phyloP scores from a whole-genome alignment of 2,113 vertebrate genomes.

The Formicarius rufipectus region DNA sequence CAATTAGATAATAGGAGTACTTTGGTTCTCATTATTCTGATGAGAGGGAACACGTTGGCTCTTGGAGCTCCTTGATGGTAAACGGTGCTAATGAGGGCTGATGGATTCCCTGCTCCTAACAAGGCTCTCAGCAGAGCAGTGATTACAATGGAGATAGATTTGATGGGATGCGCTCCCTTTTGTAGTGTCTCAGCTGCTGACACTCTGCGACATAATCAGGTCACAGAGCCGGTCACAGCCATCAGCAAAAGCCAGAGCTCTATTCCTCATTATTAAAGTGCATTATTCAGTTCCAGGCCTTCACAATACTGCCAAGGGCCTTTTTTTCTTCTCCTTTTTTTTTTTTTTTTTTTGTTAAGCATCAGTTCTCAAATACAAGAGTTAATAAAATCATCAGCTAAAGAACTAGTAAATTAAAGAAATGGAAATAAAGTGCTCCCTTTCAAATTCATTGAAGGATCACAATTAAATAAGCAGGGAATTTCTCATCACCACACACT shows the following conservation, averaged over 20 bases:
- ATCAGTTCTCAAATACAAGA: slow-evolving; percentile 57
- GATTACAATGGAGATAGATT: slow-evolving; percentile 82
- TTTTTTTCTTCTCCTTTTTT: slow-evolving; percentile 7
- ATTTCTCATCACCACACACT: neutral
- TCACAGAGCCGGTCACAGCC: slow-evolving; percentile 86
- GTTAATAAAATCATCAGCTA: slow-evolving; percentile 65
- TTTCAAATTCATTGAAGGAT: slow-evolving; percentile 61
- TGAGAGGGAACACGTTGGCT: slow-evolving; percentile 58
- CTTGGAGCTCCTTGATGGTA: slow-evolving; percentile 75
- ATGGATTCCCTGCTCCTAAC: slow-evolving; percentile 79
- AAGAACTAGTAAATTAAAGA: slow-evolving; percentile 61
- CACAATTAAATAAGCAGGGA: slow-evolving; percentile 62
- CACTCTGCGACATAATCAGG: slow-evolving; percentile 88
- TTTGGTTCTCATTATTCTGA: slow-evolving; percentile 58
- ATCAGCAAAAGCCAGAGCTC: slow-evolving; percentile 81
- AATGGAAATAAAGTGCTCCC: slow-evolving; percentile 45
- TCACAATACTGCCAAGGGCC: slow-evolving; percentile 73
- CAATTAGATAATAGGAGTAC: slow-evolving; percentile 46
- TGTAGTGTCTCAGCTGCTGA: slow-evolving; percentile 86
- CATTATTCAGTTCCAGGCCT: slow-evolving; percentile 81
- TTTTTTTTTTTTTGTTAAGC: slow-evolving; percentile 42
- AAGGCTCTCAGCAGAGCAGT: slow-evolving; percentile 76
- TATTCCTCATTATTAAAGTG: slow-evolving; percentile 82
- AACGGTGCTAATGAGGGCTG: slow-evolving; percentile 84
- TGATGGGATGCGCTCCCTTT: slow-evolving; percentile 84